phyloP scores from a whole-genome alignment of 2,888 invertebrate genomes.

The Hypomecis atomaria region DNA sequence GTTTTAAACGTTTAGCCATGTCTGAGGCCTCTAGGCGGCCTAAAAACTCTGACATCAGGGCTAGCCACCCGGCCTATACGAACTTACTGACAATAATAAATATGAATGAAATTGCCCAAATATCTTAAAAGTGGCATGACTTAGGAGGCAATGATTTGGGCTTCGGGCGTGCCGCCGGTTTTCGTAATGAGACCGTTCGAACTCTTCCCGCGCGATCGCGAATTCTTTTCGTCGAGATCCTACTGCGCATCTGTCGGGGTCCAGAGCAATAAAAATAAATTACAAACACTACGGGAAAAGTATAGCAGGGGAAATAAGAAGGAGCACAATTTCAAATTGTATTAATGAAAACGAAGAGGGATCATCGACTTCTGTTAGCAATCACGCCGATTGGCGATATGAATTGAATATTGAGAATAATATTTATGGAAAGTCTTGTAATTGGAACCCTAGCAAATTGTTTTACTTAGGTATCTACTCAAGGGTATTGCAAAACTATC shows the following conservation, averaged over 20 bases:
- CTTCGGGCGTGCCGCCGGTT: slow-evolving; percentile 9
- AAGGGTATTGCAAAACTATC: no score
- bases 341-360: slow-evolving; percentile 26
- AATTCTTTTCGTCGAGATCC: slow-evolving; percentile 22
- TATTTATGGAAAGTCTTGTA: slow-evolving; percentile 3
- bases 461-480: no score
- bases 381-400: slow-evolving; percentile 10
- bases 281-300: slow-evolving; percentile 33
- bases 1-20: no score
- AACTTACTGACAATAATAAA: no score
- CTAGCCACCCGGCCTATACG: no score
- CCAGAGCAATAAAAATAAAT: slow-evolving; percentile 33
- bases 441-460: neutral
- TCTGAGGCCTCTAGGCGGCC: no score
- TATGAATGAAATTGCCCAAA: neutral
- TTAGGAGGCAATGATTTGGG: neutral
- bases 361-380: slow-evolving; percentile 19
- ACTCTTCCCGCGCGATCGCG: slow-evolving; percentile 16
- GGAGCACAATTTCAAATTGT: slow-evolving; percentile 28
- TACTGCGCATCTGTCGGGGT: slow-evolving; percentile 32
- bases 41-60: no score
- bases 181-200: slow-evolving; percentile 13
- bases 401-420: neutral
- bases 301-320: slow-evolving; percentile 20
- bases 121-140: neutral